Base-by-base conservation (phyloP, 2,113 vertebrate genomes). In the Oryzias javanicus region DNA sequence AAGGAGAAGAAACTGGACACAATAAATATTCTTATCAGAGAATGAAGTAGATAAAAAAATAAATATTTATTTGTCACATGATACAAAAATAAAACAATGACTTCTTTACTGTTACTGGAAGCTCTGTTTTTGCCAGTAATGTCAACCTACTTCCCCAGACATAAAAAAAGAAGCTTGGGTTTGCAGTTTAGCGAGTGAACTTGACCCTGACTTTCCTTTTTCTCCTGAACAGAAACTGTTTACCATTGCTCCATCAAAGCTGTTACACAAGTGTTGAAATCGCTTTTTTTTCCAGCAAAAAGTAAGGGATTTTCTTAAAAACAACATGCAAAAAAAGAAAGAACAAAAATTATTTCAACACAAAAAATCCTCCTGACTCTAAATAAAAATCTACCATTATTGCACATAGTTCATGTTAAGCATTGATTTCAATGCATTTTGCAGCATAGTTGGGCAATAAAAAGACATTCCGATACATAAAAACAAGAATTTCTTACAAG, bases 41-140 rank as follows among this genome's bases (percentile, higher is more conserved):
- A 69, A 57, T 49, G 22, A 52, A 58, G 29, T 51, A 45, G 15
- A 18, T 8, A 12, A 35, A 35, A 35, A 35, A 35, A 35, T 35
- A 35, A 35, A 35, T 35, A 35, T 35, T 35, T 35, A 35, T 35
- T 12, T 2, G 10, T 35, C 35, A 35, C 35, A 35, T 35, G 35
- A 14, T 1, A 41, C 14, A 49, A 27, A 57, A 61, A 29, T 25
- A 15, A 0, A 47, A 49, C 6, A 42, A 54, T 3, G 20, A 45
- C 0, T 16, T 58, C 29, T 42, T 59, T 58, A 27, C 46, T 14
- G 14, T 17, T 0, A 1, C 40, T 22, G 18, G 5, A 20, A 40
- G 74, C 74, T 64, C 79, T 62, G 70, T 3, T 58, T 17, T 51
- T 78, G 63, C 47, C 76, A 68, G 62, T 15, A 84, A 79, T 1